Evolutionary conservation across 2,797 vertebrate genomes (phyloP), one percentile per base, ranked within the genome.

Genomic region (Melanotaenia pygmaea): DNA sequence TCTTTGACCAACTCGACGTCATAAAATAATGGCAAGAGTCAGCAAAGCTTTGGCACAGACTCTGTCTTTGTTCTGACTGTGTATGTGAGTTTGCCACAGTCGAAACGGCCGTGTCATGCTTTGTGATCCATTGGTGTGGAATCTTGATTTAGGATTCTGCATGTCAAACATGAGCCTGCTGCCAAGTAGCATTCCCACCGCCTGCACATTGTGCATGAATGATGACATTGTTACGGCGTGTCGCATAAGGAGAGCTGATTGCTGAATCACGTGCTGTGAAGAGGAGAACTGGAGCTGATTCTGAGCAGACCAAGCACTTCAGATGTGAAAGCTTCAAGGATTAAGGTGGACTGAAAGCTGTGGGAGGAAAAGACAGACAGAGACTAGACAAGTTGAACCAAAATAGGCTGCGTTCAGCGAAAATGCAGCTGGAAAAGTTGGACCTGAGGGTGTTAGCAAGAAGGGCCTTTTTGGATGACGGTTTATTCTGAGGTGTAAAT

Each of bases 151-250:
- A 72, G 74, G 45, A 87, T 84, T 83, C 78, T 72, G 74, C 82
- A 34, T 80, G 78, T 83, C 83, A 84, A 67, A 88, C 73, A 68
- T 45, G 68, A 81, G 74, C 61, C 51, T 47, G 79, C 79, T 26
- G 82, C 82, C 77, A 77, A 84, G 79, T 54, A 51, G 53, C 74
- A 60, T 86, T 75, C 82, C 76, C 83, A 56, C 67, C 67, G 53
- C 81, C 82, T 72, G 72, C 72, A 51, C 30, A 30, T 63, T 8
- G 69, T 65, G 22, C 73, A 74, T 92, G 88, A 92, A 92, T 85
- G 86, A 84, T 65, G 81, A 58, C 69, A 86, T 92, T 92, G 90
- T 93, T 67, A 61, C 65, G 16, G 37, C 61, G 80, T 3, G 75
- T 74, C 57, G 76, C 76, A 53, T 65, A 43, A 79, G 70, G 63